phyloP scores from a whole-genome alignment of 2,113 vertebrate species.

The Pseudonaja textilis region DNA sequence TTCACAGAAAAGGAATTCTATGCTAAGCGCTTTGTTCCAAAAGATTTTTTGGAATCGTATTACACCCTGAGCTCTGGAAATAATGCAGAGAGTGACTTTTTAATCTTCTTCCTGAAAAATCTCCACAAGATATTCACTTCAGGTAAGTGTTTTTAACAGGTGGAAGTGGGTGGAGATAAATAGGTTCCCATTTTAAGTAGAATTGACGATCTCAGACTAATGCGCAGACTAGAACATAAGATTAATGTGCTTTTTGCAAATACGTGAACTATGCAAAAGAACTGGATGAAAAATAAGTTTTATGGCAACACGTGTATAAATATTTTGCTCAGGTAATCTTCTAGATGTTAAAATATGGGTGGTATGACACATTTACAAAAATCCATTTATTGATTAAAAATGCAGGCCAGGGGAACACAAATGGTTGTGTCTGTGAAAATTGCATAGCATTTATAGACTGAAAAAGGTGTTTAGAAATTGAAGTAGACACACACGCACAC shows the following conservation, averaged over 20 bases:
- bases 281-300: not conserved
- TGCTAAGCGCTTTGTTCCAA: conserved; percentile 58
- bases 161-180: not conserved
- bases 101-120: conserved; percentile 45
- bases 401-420: not conserved
- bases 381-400: not conserved
- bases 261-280: not conserved
- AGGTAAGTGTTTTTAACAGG: conserved; percentile 53
- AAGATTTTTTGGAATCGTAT: conserved; percentile 60
- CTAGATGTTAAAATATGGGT: not conserved
- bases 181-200: not conserved
- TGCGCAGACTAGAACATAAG: not conserved
- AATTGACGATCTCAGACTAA: not conserved
- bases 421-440: not conserved
- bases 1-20: conserved; percentile 66
- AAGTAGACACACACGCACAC: not conserved
- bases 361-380: not conserved
- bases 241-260: not conserved
- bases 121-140: conserved; percentile 62
- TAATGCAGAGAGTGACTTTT: conserved; percentile 47
- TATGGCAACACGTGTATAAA: not conserved
- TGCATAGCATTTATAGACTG: not conserved
- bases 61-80: conserved; percentile 51
- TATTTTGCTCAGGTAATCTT: not conserved
- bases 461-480: not conserved